Base-by-base conservation (phyloP, 1,140 invertebrate genomes). In the Drosophila funebris region DNA sequence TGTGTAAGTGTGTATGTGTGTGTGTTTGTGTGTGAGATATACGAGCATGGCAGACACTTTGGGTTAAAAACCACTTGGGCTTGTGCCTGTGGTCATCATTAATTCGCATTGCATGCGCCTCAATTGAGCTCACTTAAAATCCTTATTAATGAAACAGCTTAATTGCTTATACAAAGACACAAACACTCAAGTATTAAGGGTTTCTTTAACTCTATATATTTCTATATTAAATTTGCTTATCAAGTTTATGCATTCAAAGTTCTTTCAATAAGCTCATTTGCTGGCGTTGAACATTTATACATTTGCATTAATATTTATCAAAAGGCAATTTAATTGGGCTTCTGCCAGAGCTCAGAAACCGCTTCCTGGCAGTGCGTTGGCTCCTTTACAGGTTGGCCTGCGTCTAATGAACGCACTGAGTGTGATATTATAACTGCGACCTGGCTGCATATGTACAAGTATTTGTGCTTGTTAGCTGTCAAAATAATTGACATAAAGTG, bases 401-500 rank as follows among this genome's bases (percentile, higher is more conserved):
- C 2, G n/a, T 14, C 14, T 70, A 63, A 63, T 63, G 48, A 48
- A 43, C 22, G 43, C 33, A 64, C 41, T 72, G 57, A 78, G 64
- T 76, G 67, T 77, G 58, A 67, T 76, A 71, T 81, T 75, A 81
- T 85, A 87, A 81, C 60, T 72, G 58, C 73, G 74, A 85, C 73
- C 76, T 82, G 83, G 66, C 60, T 56, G 82, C 75, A 87, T 78
- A 18, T 7, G 22, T 7, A 22, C 18, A 8, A 43, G 44, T 29
- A 78, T 82, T 82, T 82, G 75, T 60, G 80, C 83, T 87, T 87
- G 83, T 87, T 82, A 76, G 83, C 83, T 87, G 83, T 87, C 83
- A 87, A 82, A 87, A 87, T 87, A 87, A 87, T 87, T 87, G 83
- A 88, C 83, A 76, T 88, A 87, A 88, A 87, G 76, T 87, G 83